phyloP scores from a whole-genome alignment of 92 coral and sea anemone genomes.

The Pocillopora grandis region DNA sequence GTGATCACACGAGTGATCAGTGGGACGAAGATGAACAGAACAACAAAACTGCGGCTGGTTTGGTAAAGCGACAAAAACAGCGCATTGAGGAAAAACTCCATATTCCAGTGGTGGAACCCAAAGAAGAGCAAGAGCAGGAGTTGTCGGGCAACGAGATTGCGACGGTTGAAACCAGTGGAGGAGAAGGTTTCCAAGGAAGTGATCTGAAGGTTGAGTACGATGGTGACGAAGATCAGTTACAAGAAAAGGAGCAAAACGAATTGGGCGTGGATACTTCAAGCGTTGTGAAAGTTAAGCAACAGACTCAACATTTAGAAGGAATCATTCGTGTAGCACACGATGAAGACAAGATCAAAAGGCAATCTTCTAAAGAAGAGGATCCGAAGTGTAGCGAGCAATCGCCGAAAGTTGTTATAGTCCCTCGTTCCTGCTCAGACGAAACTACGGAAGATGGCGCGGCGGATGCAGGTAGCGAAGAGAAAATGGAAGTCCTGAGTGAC shows the following conservation, averaged over 20 bases:
- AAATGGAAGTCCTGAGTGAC: slow-evolving; percentile 38
- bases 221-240: neutral
- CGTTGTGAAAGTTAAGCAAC: slow-evolving; percentile 78
- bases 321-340: slow-evolving; percentile 63
- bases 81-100: slow-evolving; percentile 50
- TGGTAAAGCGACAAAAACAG: slow-evolving; percentile 50
- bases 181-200: neutral
- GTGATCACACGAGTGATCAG: neutral
- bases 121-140: neutral
- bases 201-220: neutral
- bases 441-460: neutral
- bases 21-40: slow-evolving; percentile 15
- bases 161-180: neutral
- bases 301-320: slow-evolving; percentile 84
- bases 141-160: neutral
- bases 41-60: slow-evolving; percentile 35
- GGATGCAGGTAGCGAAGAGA: slow-evolving; percentile 6
- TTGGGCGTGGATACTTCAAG: slow-evolving; percentile 75
- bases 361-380: slow-evolving; percentile 13
- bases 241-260: slow-evolving; percentile 6
- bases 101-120: neutral
- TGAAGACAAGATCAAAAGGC: slow-evolving; percentile 43
- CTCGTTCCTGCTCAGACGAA: slow-evolving; percentile 26
- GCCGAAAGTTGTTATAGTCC: slow-evolving; percentile 33
- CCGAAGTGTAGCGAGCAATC: slow-evolving; percentile 3